These are phyloP conservation scores for Himalopsyche tibetana DNA, from an alignment of 2,888 invertebrate genomes.

Conservation along the genomic window DNA sequence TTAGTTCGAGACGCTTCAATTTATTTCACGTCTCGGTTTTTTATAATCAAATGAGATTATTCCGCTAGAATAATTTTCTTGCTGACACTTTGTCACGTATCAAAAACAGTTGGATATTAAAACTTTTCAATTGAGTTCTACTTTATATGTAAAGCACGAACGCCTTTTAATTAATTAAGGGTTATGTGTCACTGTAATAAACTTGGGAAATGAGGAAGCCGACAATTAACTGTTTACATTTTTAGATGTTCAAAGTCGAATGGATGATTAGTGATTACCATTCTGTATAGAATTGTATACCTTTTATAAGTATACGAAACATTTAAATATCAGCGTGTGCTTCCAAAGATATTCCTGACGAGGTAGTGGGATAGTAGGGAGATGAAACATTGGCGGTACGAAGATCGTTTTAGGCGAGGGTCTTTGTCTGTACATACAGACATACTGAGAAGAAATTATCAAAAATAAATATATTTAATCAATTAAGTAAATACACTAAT, in stretches of 20 bases:
- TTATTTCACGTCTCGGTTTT: not conserved
- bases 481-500: no score
- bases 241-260: conserved; percentile 41
- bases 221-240: conserved; percentile 53
- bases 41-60: not conserved
- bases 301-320: conserved; percentile 7
- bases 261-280: conserved; percentile 24
- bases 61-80: no score
- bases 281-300: conserved; percentile 40
- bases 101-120: no score
- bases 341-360: conserved; percentile 24
- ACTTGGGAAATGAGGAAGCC: conserved; percentile 45
- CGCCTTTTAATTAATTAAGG: not conserved
- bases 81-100: no score
- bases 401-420: not conserved
- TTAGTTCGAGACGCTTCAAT: not conserved
- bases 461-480: no score
- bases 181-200: not conserved
- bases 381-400: not conserved
- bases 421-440: not conserved
- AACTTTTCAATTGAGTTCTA: no score
- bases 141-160: not conserved
- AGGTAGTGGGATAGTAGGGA: conserved; percentile 17
- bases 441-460: no score
- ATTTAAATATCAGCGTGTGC: not conserved